phyloP scores from a whole-genome alignment of 2,888 invertebrate genomes.

The Orthonevra nobilis region DNA sequence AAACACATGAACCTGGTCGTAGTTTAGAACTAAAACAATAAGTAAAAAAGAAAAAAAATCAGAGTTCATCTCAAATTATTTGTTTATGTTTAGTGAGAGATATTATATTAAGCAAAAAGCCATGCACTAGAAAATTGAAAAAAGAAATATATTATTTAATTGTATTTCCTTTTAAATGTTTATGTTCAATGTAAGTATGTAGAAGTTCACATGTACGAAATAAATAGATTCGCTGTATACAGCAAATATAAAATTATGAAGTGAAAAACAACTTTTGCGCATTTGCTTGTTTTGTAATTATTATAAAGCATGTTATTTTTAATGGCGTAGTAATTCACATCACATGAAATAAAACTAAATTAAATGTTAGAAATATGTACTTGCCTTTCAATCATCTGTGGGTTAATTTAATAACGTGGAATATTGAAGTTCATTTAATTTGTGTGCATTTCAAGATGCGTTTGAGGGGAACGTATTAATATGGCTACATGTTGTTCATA shows the following conservation, averaged over 20 bases:
- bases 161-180: conserved; percentile 43
- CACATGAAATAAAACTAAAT: conserved; percentile 60
- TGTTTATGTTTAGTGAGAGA: too few species aligned
- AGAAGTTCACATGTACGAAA: conserved; percentile 26
- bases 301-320: conserved; percentile 24
- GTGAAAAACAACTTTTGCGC: conserved; percentile 11
- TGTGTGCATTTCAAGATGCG: too few species aligned
- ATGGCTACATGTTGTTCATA: too few species aligned
- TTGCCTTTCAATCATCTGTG: too few species aligned
- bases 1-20: conserved; percentile 44
- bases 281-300: conserved; percentile 45
- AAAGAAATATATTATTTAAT: conserved; percentile 21
- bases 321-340: conserved; percentile 44
- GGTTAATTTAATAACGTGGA: too few species aligned
- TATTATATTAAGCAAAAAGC: conserved; percentile 15
- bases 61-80: conserved; percentile 5
- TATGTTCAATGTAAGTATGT: conserved; percentile 48
- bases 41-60: conserved; percentile 30
- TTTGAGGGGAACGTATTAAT: too few species aligned
- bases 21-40: conserved; percentile 8
- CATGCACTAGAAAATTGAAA: conserved; percentile 41
- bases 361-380: conserved; percentile 54
- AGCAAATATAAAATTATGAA: conserved; percentile 23
- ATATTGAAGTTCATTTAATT: too few species aligned
- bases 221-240: conserved; percentile 31